phyloP scores from a whole-genome alignment of 2,797 vertebrate species.

The Chaunax sp. region DNA sequence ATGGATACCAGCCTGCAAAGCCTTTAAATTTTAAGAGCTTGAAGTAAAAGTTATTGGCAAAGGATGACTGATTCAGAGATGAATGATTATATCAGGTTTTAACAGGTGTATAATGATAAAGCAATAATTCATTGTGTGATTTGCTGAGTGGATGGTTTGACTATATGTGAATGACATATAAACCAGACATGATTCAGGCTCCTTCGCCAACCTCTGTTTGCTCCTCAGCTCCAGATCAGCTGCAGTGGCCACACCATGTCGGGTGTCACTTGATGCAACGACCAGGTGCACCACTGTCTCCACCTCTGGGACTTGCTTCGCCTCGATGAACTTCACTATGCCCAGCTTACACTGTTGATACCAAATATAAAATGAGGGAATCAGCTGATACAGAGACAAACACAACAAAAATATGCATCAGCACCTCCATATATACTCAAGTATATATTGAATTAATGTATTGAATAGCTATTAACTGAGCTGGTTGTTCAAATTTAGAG shows the following conservation, averaged over 20 bases:
- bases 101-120: not conserved
- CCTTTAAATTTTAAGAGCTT: not conserved
- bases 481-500: too few relatives aligned
- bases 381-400: not conserved
- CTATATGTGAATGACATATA: not conserved
- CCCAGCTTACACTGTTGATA: slow-evolving; percentile 93
- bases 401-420: not conserved
- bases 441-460: not conserved
- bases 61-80: not conserved
- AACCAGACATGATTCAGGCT: not conserved
- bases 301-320: slow-evolving; percentile 94
- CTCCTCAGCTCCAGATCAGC: slow-evolving; percentile 97
- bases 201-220: slow-evolving; percentile 91
- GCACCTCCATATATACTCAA: not conserved
- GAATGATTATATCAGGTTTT: not conserved
- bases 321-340: slow-evolving; percentile 98
- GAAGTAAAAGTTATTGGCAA: not conserved
- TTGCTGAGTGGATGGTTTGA: not conserved
- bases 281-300: slow-evolving; percentile 96
- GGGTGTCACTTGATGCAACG: slow-evolving; percentile 96
- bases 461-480: too few relatives aligned
- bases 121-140: not conserved
- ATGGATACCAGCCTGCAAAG: not conserved
- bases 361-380: slow-evolving; percentile 9
- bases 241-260: slow-evolving; percentile 96